A percentile compares a stretch with the other conserved stretches of the same genome.
These are phyloP conservation scores for Mesocentrotus franciscanus DNA, from an alignment of 53 echinoderm and acorn worm species.

Conservation along the genomic window DNA sequence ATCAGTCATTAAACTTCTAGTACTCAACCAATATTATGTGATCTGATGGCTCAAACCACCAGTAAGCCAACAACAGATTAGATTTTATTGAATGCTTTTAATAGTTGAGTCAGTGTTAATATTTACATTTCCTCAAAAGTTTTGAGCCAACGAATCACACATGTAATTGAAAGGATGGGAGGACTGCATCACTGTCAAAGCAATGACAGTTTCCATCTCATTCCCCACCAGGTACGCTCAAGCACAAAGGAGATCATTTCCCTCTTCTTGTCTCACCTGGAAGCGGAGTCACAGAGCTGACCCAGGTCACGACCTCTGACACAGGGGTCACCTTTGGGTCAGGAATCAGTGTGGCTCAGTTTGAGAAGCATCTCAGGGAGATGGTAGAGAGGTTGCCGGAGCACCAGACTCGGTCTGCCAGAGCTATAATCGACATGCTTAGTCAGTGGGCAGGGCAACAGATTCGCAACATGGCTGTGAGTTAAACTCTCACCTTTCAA, in stretches of 20 bases:
- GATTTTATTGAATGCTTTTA: too few relatives aligned
- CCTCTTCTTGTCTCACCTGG: slow-evolving; percentile 53
- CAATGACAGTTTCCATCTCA: background rate
- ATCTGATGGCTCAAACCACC: too few relatives aligned
- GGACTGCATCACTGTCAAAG: too few relatives aligned
- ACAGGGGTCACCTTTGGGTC: slow-evolving; percentile 55
- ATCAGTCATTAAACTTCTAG: too few relatives aligned
- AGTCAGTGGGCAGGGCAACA: slow-evolving; percentile 62
- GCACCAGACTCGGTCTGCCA: slow-evolving; percentile 19
- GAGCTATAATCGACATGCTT: slow-evolving; percentile 55
- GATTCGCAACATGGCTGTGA: slow-evolving; percentile 64
- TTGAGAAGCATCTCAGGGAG: slow-evolving; percentile 28
- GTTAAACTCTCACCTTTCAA: background rate
- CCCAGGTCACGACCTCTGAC: slow-evolving; percentile 55
- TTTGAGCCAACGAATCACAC: too few relatives aligned
- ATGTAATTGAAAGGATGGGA: too few relatives aligned
- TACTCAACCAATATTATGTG: too few relatives aligned
- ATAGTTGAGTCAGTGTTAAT: too few relatives aligned
- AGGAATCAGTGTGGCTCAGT: slow-evolving; percentile 41
- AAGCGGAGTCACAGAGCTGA: slow-evolving; percentile 36
- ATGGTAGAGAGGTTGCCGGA: slow-evolving; percentile 43
- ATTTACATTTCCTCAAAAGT: too few relatives aligned
- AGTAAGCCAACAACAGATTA: too few relatives aligned
- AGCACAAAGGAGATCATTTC: slow-evolving; percentile 22
- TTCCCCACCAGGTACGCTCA: background rate